phyloP scores from a whole-genome alignment of 2,888 invertebrate genomes.

The Rhagonycha lutea region DNA sequence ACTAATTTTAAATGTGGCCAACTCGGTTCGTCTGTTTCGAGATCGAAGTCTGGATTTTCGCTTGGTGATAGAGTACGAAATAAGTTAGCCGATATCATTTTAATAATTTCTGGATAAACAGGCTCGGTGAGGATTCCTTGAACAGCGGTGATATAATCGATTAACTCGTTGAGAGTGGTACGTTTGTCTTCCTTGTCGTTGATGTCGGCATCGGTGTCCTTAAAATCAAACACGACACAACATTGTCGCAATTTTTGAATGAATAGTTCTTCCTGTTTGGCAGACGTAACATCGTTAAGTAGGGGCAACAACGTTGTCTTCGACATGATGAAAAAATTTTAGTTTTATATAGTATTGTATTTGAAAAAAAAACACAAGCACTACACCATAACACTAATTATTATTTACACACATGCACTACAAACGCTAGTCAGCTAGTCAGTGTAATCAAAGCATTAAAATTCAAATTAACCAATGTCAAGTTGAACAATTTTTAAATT shows the following conservation, averaged over 20 bases:
- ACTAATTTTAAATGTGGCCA: constrained; percentile 99
- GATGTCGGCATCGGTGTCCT: constrained; percentile 89
- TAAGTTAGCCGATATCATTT: constrained; percentile 91
- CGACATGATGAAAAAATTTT: constrained; percentile 60
- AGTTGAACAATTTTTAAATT: constrained; percentile 46
- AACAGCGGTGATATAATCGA: constrained; percentile 73
- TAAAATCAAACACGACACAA: constrained; percentile 92
- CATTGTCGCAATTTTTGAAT: constrained; percentile 91
- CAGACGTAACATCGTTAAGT: constrained; percentile 80
- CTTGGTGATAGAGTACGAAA: constrained; percentile 96
- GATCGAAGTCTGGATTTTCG: constrained; percentile 82
- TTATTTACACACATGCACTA: constrained; percentile 36
- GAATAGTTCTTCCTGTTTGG: constrained; percentile 88
- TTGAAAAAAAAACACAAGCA: background rate
- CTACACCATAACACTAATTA: background rate
- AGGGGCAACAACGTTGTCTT: constrained; percentile 84
- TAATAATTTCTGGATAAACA: constrained; percentile 91
- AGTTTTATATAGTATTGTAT: background rate
- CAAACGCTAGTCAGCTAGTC: constrained; percentile 32
- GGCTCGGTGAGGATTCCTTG: constrained; percentile 89
- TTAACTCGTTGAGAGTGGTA: constrained; percentile 89
- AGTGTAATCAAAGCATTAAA: constrained; percentile 27
- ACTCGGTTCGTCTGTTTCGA: constrained; percentile 99
- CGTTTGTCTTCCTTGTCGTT: constrained; percentile 95
- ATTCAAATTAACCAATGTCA: constrained; percentile 42